Base-by-base conservation (phyloP, 2,797 vertebrate genomes). In the Neopelma chrysocephalum region DNA sequence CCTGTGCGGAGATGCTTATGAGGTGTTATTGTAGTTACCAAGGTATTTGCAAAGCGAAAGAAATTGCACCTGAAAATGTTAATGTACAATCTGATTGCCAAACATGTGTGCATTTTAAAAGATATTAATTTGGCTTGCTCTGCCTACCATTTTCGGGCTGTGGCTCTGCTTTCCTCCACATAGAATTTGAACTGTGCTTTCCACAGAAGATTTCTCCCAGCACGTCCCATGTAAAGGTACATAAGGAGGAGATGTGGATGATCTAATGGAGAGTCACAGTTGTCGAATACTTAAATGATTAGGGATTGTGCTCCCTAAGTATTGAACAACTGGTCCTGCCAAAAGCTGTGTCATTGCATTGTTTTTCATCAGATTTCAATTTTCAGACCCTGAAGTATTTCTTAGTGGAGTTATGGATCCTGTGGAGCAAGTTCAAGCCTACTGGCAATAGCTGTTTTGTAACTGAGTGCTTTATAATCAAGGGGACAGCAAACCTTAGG, bases 31-130 rank as follows among this genome's bases (percentile, higher is more conserved):
- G 23, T 32, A 69, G 57, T 89, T 91, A 94, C 72, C 47, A 48
- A 78, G 76, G 65, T 77, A 73, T 73, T 80, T 89, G 68, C 50
- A 85, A 75, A 95, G 79, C 34, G 64, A 50, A 93, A 86, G 65
- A 54, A 83, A 36, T 71, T 83, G 78, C 87, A 90, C 85, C 89
- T 95, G 93, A 90, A 91, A 87, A 94, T 76, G 54, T 62, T 91
- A 78, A 76, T 76, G 61, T 65, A 11, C 29, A 26, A 38, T 56
- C 51, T 43, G 62, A 60, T 62, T 88, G 94, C 85, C 85, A 94
- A 93, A 88, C 29, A 45, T 7, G 4, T 68, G 57, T 93, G 50
- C 32, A 7, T 90, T 93, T 93, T 32, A 60, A 66, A 81, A 94
- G 15, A 53, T 54, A 60, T 42, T 94, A 34, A 89, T 94, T 93